phyloP scores from a whole-genome alignment of 1,140 invertebrate species.

The Acromyrmex echinatior region DNA sequence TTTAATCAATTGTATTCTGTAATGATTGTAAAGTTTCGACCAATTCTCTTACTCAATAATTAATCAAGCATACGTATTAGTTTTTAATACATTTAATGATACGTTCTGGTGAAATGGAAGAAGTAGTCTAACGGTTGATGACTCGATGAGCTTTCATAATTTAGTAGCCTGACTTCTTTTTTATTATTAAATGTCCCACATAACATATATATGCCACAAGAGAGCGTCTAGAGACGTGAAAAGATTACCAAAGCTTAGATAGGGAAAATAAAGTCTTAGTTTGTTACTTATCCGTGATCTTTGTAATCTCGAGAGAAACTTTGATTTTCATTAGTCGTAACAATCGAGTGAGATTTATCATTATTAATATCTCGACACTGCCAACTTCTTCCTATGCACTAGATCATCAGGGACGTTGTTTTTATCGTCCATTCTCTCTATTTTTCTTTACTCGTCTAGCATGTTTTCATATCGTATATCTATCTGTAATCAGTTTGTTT shows the following conservation, averaged over 20 bases:
- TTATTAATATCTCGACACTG: slow-evolving; percentile 39
- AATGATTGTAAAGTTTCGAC: slow-evolving; percentile 27
- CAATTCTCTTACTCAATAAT: slow-evolving; percentile 25
- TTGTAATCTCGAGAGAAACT: slow-evolving; percentile 21
- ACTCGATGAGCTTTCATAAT: neutral
- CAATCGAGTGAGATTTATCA: slow-evolving; percentile 7
- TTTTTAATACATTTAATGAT: slow-evolving; percentile 15
- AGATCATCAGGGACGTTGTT: slow-evolving; percentile 48
- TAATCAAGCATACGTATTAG: slow-evolving; percentile 45
- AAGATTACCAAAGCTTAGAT: slow-evolving; percentile 77
- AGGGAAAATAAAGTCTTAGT: slow-evolving; percentile 60
- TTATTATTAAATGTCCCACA: neutral
- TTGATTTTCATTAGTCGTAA: slow-evolving; percentile 3
- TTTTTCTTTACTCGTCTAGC: slow-evolving; percentile 58
- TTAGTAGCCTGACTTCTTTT: slow-evolving; percentile 15
- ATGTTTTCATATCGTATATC: slow-evolving; percentile 69
- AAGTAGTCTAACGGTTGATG: slow-evolving; percentile 29
- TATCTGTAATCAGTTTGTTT: slow-evolving; percentile 73
- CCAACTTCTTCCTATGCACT: slow-evolving; percentile 59
- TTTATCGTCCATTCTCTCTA: slow-evolving; percentile 42
- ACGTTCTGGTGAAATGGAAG: slow-evolving; percentile 63
- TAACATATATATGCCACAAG: neutral
- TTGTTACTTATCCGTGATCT: slow-evolving; percentile 48
- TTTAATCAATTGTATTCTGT: slow-evolving; percentile 51
- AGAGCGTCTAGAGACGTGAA: slow-evolving; percentile 42